A percentile compares a stretch with the other conserved stretches of the same genome.
Evolutionary conservation across 53 echinoderm and acorn worm species (phyloP).

Genomic region (Crossaster papposus): DNA sequence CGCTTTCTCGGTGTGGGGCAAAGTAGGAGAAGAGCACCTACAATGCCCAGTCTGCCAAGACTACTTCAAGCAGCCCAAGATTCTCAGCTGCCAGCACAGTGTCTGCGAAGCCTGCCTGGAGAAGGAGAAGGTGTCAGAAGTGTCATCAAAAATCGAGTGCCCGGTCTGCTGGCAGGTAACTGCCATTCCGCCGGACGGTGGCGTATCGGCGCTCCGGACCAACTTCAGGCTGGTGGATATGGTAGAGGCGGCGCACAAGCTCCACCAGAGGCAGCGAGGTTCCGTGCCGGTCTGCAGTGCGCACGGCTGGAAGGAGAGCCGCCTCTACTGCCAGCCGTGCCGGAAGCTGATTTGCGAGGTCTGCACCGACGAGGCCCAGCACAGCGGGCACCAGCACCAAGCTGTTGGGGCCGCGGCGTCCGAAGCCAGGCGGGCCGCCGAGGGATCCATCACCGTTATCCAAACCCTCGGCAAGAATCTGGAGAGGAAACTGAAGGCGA

Average conservation of each 20-base stretch:
- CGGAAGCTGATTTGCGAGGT: not conserved
- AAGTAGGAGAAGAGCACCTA: slow-evolving; percentile 16
- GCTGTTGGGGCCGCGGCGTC: not conserved
- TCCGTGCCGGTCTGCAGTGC: slow-evolving; percentile 1
- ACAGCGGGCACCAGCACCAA: slow-evolving; percentile 22
- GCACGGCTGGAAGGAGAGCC: slow-evolving; percentile 31
- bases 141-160: slow-evolving; percentile 4
- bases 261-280: not conserved
- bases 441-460: not conserved
- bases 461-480: not conserved
- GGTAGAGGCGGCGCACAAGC: slow-evolving; percentile 17
- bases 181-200: slow-evolving; percentile 2
- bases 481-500: not conserved
- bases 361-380: not conserved
- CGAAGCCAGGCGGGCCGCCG: not conserved
- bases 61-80: slow-evolving; percentile 13
- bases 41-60: slow-evolving; percentile 21
- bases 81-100: slow-evolving; percentile 20
- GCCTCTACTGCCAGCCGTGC: not conserved
- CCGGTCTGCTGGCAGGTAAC: slow-evolving; percentile 22
- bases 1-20: not conserved
- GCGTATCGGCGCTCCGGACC: slow-evolving; percentile 12
- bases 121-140: not conserved
- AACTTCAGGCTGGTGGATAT: slow-evolving; percentile 28
- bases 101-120: slow-evolving; percentile 11